Conservation (phyloP, 2,888 invertebrate species). For the Nasonia oneida region DNA sequence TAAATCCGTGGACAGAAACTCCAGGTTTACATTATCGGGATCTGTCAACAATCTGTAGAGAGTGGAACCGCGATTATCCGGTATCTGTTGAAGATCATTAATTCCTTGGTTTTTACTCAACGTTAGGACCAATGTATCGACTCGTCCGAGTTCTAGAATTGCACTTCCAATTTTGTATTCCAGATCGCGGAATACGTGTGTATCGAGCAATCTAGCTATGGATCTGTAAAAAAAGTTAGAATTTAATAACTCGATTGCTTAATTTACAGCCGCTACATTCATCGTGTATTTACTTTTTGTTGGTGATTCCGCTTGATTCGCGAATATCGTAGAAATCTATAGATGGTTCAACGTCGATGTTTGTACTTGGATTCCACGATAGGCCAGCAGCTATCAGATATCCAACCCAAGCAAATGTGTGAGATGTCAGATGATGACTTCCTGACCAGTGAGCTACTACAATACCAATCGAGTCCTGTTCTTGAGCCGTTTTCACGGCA, state of each 20-base stretch:
- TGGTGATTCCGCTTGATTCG: constrained; percentile 67
- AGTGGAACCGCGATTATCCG: constrained; percentile 81
- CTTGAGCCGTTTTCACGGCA: constrained; percentile 80
- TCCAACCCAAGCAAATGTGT: constrained; percentile 82
- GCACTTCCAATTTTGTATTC: constrained; percentile 80
- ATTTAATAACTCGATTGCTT: constrained; percentile 19
- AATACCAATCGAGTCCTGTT: constrained; percentile 80
- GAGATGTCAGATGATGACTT: constrained; percentile 82
- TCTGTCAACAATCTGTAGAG: constrained; percentile 82
- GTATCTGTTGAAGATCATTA: constrained; percentile 80
- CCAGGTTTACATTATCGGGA: constrained; percentile 82
- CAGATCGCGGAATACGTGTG: constrained; percentile 80
- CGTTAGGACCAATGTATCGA: constrained; percentile 81
- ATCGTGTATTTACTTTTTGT: constrained; percentile 66
- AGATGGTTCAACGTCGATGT: constrained; percentile 71
- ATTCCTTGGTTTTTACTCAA: constrained; percentile 80
- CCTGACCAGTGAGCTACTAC: constrained; percentile 83
- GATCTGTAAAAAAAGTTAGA: constrained; percentile 68
- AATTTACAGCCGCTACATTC: background rate
- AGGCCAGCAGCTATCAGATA: constrained; percentile 82
- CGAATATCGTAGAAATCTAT: constrained; percentile 72
- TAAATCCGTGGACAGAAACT: constrained; percentile 81
- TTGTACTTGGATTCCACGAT: constrained; percentile 82
- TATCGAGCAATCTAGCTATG: constrained; percentile 80
- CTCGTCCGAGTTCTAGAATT: constrained; percentile 81